These are phyloP conservation scores for Sebastes schlegelii DNA, from an alignment of 2,113 vertebrate species.

Conservation along the genomic window DNA sequence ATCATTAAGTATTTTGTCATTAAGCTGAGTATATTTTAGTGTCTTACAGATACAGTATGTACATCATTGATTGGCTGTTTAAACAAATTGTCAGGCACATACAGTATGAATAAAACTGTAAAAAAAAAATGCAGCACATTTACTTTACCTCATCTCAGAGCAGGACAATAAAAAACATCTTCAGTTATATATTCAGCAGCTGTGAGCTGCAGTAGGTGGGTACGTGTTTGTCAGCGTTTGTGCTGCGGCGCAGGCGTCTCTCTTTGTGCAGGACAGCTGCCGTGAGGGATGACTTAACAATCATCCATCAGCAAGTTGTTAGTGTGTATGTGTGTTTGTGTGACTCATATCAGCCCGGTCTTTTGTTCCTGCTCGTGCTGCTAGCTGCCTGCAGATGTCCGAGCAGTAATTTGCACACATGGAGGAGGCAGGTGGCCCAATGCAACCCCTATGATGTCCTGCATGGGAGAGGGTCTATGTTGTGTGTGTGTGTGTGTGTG, in stretches of 20 bases:
- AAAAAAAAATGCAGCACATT: not conserved
- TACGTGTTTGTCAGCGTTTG: constrained; percentile 32
- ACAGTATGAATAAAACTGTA: not conserved
- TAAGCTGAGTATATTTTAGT: not conserved
- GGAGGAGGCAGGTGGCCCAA: constrained; percentile 70
- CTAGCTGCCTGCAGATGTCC: constrained; percentile 68
- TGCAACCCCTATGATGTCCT: constrained; percentile 47
- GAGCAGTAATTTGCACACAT: constrained; percentile 64
- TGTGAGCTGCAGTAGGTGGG: constrained; percentile 22
- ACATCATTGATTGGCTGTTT: not conserved
- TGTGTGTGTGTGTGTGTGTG: constrained; percentile 15
- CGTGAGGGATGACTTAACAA: constrained; percentile 62
- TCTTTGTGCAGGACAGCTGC: constrained; percentile 71
- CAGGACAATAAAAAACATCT: not conserved
- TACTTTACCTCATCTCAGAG: not conserved
- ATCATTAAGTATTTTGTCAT: not conserved
- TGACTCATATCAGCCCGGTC: constrained; percentile 51
- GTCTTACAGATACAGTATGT: not conserved
- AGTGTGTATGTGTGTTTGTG: constrained; percentile 33
- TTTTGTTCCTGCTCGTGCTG: constrained; percentile 60
- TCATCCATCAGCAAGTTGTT: constrained; percentile 69
- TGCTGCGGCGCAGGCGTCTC: constrained; percentile 40
- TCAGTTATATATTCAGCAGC: constrained; percentile 15
- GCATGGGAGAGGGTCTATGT: constrained; percentile 24
- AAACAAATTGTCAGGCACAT: not conserved